Base-by-base conservation (phyloP, 1,140 invertebrate species). In the Matsumurasca onukii region DNA sequence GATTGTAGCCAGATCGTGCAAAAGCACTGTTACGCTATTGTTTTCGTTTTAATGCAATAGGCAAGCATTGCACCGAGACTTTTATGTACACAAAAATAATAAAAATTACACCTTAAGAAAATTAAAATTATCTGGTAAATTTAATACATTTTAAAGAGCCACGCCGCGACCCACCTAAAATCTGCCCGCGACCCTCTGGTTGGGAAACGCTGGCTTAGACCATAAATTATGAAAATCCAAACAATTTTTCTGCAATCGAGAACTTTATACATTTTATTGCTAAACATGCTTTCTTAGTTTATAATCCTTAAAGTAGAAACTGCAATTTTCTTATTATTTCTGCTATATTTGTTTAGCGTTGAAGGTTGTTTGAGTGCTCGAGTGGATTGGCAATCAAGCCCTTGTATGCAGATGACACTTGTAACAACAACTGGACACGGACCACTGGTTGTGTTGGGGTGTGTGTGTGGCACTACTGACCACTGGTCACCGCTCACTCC, bases 401-500 rank as follows among this genome's bases (percentile, higher is more conserved):
- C 9, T 45, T 45, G 17, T 45, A 45, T 45, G 9, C n/a, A 45
- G n/a, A 9, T 12, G 39, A 45, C 39, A 45, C 9, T n/a, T n/a
- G 9, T 9, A 45, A 45, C n/a, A 45, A 12, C 39, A 45, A 45
- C 9, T 45, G 39, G n/a, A 45, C 39, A 45, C 39, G 9, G n/a
- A 51, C 39, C 15, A 25, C 24, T 59, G 55, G 25, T 59, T 59
- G 55, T 59, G 22, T 59, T 2, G 5, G 55, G 2, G 2, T 1
- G 15, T 25, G 55, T 2, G 5, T 5, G 34, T 5, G 34, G 34
- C 24, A 29, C 22, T 12, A 59, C 55, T 59, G 55, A 27, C 2
- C 55, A 59, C 2, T 59, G 22, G 25, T 52, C 49, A 25, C 24
- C 30, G 55, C 24, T 59, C 55, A 59, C 55, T 51, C 49, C 55